Percentiles rank a stretch among this genome's conserved stretches.
Conservation (phyloP, 2,888 invertebrate genomes). For the Oasisia sp. region DNA sequence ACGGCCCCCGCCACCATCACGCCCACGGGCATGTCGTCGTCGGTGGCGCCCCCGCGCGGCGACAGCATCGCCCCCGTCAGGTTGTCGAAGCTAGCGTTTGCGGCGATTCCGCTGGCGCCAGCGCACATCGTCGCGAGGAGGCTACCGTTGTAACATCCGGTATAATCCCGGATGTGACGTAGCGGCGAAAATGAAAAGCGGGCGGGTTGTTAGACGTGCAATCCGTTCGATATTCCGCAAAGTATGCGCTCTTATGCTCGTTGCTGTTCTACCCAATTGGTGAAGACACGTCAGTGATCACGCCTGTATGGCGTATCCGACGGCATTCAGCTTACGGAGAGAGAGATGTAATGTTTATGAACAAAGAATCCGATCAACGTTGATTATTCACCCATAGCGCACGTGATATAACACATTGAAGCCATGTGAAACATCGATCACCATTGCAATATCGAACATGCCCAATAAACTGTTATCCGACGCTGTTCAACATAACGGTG, state of each 20-base stretch:
- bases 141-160: neutral
- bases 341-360: neutral
- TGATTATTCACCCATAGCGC: neutral
- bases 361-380: neutral
- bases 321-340: neutral
- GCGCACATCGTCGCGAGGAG: neutral
- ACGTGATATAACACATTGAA: neutral
- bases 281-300: neutral
- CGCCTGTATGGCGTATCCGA: neutral
- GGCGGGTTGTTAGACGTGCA: neutral
- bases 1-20: conserved; percentile 31
- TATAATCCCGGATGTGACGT: neutral
- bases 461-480: neutral
- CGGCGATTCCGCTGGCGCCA: neutral
- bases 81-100: neutral
- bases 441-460: neutral
- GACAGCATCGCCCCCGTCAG: neutral
- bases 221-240: neutral
- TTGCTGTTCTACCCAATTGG: neutral
- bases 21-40: conserved; percentile 13
- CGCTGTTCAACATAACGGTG: neutral
- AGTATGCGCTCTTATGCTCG: neutral
- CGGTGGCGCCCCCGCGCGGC: neutral
- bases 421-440: neutral
- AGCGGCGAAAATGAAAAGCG: neutral